phyloP scores from a whole-genome alignment of 2,888 invertebrate species.

The Hirtodrosophila cameraria region DNA sequence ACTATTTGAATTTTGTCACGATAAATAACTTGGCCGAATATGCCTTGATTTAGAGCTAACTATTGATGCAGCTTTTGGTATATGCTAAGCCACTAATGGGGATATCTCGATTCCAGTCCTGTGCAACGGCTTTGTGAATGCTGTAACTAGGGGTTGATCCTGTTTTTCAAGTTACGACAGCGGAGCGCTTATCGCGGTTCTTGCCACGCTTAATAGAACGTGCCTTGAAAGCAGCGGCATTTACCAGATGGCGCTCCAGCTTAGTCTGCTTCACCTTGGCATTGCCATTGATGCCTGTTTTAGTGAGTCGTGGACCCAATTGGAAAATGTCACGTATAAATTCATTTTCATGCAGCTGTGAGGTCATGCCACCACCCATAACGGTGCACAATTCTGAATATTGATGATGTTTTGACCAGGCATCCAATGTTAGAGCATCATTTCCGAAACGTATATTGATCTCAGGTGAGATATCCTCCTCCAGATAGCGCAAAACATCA shows the following conservation, averaged over 20 bases:
- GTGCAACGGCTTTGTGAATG: too few relatives aligned
- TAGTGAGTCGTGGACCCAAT: slow-evolving; percentile 86
- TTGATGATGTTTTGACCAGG: slow-evolving; percentile 85
- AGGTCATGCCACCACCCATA: slow-evolving; percentile 87
- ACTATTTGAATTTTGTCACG: slow-evolving; percentile 43
- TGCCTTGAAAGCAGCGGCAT: slow-evolving; percentile 95
- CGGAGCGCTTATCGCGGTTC: slow-evolving; percentile 95
- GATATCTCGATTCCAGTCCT: too few relatives aligned
- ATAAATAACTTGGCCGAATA: slow-evolving; percentile 32
- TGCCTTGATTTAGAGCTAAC: slow-evolving; percentile 29
- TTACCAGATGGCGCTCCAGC: slow-evolving; percentile 92
- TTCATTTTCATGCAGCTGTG: slow-evolving; percentile 92
- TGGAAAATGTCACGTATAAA: slow-evolving; percentile 93
- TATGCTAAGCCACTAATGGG: slow-evolving; percentile 37
- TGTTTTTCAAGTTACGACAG: slow-evolving; percentile 85
- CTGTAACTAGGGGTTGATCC: background rate
- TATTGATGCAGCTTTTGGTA: slow-evolving; percentile 35
- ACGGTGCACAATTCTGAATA: slow-evolving; percentile 86
- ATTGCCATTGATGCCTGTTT: slow-evolving; percentile 78
- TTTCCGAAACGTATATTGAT: slow-evolving; percentile 83
- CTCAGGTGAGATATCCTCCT: slow-evolving; percentile 86
- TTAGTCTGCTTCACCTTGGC: slow-evolving; percentile 86
- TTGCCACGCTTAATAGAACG: slow-evolving; percentile 94
- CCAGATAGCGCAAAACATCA: slow-evolving; percentile 94
- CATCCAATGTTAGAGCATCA: slow-evolving; percentile 83